phyloP scores from a whole-genome alignment of 2,113 vertebrate genomes.

The Pseudopipra pipra region DNA sequence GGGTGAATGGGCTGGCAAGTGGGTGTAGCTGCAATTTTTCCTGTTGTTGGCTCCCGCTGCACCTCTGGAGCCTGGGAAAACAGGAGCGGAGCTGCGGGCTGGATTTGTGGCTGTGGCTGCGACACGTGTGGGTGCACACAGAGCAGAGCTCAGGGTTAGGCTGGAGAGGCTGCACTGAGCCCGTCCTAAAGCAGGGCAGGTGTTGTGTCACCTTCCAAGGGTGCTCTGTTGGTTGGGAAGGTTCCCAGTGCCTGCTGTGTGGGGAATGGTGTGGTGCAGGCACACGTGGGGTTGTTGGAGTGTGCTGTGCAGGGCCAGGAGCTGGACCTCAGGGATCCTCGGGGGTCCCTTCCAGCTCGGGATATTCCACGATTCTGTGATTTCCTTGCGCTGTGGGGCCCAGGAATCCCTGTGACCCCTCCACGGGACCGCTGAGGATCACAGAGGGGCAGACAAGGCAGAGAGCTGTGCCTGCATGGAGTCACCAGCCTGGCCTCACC shows the following conservation, averaged over 20 bases:
- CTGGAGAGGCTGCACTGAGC: not conserved
- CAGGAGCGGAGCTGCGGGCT: not conserved
- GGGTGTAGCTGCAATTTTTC: not conserved
- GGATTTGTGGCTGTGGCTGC: not conserved
- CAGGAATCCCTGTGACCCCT: fast-evolving
- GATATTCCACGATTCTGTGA: not conserved
- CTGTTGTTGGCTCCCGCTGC: not conserved
- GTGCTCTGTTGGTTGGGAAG: not conserved
- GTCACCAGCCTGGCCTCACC: not conserved
- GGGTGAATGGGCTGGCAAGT: not conserved
- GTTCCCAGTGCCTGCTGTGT: not conserved
- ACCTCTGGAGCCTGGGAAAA: not conserved
- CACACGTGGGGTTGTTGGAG: fast-evolving
- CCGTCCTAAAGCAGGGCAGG: fast-evolving
- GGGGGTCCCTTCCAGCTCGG: not conserved
- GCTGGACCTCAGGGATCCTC: not conserved
- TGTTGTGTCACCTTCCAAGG: not conserved
- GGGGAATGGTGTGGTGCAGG: fast-evolving
- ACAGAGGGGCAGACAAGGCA: not conserved
- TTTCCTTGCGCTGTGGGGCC: not conserved
- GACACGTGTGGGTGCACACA: fast-evolving
- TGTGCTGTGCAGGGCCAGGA: not conserved
- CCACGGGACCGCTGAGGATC: fast-evolving
- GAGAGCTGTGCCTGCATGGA: fast-evolving
- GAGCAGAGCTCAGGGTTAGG: not conserved